Conservation (phyloP, 1,140 invertebrate species). For the Heliconius eleuchia region DNA sequence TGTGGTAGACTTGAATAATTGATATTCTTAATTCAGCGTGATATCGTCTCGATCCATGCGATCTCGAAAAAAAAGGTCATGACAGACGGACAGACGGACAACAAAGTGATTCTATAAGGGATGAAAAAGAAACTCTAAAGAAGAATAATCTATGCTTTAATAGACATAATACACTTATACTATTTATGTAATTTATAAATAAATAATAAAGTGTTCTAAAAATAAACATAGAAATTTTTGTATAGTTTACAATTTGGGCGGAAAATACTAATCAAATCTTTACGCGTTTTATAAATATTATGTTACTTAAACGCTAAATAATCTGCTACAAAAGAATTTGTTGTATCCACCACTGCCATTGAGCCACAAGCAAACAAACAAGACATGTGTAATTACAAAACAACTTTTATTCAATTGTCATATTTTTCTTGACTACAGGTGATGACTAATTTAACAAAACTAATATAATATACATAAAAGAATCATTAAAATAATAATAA, state of each 20-base stretch:
- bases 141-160: not conserved
- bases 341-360: conserved; percentile 30
- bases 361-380: conserved; percentile 58
- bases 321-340: conserved; percentile 53
- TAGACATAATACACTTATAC: not conserved
- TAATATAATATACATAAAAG: not conserved
- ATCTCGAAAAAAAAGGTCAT: too few relatives aligned
- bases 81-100: too few relatives aligned
- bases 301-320: conserved; percentile 7
- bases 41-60: too few relatives aligned
- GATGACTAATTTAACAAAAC: not conserved
- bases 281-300: not conserved
- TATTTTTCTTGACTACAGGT: not conserved
- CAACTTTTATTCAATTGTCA: conserved; percentile 3
- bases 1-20: too few relatives aligned
- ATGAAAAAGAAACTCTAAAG: too few relatives aligned
- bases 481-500: not conserved
- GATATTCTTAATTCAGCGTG: too few relatives aligned
- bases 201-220: not conserved
- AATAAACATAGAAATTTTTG: not conserved
- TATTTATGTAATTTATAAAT: not conserved
- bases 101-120: too few relatives aligned
- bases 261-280: not conserved
- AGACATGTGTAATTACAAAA: conserved; percentile 22
- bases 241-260: not conserved